Evolutionary conservation across 1,140 invertebrate genomes (phyloP).

Genomic region (Periplaneta americana): DNA sequence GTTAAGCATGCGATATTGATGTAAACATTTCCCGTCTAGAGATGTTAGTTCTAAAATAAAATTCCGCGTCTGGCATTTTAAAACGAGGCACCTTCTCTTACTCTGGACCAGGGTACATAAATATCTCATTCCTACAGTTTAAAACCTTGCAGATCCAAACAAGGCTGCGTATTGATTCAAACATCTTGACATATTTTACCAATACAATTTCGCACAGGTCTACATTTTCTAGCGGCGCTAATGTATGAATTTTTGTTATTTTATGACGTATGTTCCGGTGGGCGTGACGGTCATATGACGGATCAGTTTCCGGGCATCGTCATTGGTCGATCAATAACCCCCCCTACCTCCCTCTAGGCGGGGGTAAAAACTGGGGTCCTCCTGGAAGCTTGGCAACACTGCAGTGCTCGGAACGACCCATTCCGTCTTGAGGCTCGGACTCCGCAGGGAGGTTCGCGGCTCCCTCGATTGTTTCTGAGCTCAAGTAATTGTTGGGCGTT

Average conservation of each 20-base stretch:
- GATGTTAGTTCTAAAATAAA: too few relatives aligned
- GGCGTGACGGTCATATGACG: not conserved
- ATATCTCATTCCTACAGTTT: too few relatives aligned
- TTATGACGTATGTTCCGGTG: not conserved
- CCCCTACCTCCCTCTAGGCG: not conserved
- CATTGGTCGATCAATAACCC: conserved; percentile 9
- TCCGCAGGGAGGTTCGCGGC: not conserved
- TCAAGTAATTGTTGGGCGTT: not conserved
- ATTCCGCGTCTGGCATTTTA: too few relatives aligned
- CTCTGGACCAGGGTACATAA: too few relatives aligned
- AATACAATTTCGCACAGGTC: not conserved
- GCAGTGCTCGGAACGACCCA: not conserved
- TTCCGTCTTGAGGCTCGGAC: not conserved
- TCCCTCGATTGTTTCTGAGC: not conserved
- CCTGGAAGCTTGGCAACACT: not conserved
- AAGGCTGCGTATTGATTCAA: too few relatives aligned
- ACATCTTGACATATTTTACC: not conserved
- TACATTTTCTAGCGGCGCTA: not conserved
- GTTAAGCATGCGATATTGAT: too few relatives aligned
- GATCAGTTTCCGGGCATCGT: conserved; percentile 4
- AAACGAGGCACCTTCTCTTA: too few relatives aligned
- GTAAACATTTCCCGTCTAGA: too few relatives aligned
- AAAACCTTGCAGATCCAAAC: too few relatives aligned
- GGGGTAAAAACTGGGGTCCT: not conserved
- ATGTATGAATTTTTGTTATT: not conserved